phyloP scores from a whole-genome alignment of 1,140 invertebrate species.

The Bombus superbus region DNA sequence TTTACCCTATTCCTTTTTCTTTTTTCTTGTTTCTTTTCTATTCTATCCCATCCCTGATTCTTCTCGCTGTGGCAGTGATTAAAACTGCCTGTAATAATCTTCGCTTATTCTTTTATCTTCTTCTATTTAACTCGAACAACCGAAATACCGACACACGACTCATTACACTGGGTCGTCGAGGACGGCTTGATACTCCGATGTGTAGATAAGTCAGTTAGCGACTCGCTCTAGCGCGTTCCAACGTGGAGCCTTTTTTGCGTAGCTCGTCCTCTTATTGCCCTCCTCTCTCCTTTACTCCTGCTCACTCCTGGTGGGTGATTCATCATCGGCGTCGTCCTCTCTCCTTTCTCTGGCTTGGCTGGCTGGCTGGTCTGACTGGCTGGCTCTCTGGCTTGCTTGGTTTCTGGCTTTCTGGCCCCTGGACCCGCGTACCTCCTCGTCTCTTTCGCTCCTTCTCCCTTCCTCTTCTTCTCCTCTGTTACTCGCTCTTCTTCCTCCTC shows the following conservation, averaged over 20 bases:
- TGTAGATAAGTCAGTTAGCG: conserved; percentile 81
- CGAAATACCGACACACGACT: conserved; percentile 18
- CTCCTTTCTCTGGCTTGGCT: conserved; percentile 72
- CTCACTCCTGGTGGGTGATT: conserved; percentile 76
- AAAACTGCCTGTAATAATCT: no score
- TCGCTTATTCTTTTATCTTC: not conserved
- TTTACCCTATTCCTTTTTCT: not conserved
- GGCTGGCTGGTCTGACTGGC: conserved; percentile 49
- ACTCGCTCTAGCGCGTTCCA: conserved; percentile 81
- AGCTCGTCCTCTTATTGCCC: conserved; percentile 74
- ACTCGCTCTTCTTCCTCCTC: conserved; percentile 3
- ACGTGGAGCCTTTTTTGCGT: conserved; percentile 75
- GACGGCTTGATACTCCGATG: conserved; percentile 58
- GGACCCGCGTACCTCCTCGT: conserved; percentile 44
- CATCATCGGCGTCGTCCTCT: conserved; percentile 78
- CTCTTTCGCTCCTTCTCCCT: conserved; percentile 25
- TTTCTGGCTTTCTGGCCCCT: conserved; percentile 65
- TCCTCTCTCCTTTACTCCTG: conserved; percentile 64
- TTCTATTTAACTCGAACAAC: not conserved
- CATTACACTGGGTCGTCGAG: conserved; percentile 22
- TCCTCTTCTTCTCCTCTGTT: not conserved
- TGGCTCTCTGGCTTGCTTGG: conserved; percentile 45
- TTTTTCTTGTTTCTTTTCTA: no score
- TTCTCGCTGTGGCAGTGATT: accelerated
- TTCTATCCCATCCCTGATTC: accelerated